phyloP scores from a whole-genome alignment of 2,797 vertebrate species.

The Naso thynnoides region DNA sequence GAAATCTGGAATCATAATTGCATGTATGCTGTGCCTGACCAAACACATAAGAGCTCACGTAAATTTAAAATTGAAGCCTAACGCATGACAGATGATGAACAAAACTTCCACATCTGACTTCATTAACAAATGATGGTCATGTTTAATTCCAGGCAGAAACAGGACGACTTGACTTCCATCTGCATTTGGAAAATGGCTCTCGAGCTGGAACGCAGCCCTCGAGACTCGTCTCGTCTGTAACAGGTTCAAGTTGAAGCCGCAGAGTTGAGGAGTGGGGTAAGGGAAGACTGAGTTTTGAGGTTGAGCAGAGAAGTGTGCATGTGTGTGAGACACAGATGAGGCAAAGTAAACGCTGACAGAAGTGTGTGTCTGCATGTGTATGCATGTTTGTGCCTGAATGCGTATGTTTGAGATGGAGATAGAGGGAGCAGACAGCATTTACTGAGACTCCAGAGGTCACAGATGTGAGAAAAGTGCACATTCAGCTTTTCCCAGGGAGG shows the following conservation, averaged over 20 bases:
- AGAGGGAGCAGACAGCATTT: conserved; percentile 50
- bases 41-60: conserved; percentile 69
- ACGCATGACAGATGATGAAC: conserved; percentile 64
- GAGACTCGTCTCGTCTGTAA: conserved; percentile 55
- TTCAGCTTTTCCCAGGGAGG: conserved; percentile 70
- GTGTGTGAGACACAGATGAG: not conserved
- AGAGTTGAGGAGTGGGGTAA: conserved; percentile 37
- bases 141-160: conserved; percentile 41
- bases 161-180: conserved; percentile 19
- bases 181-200: conserved; percentile 42
- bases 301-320: conserved; percentile 23
- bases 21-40: conserved; percentile 74
- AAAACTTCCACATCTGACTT: conserved; percentile 56
- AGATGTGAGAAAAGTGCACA: conserved; percentile 67
- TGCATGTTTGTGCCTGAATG: not conserved
- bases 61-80: conserved; percentile 61
- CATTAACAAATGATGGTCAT: conserved; percentile 55
- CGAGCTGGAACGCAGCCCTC: conserved; percentile 37
- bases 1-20: conserved; percentile 70
- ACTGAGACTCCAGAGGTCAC: conserved; percentile 52
- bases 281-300: conserved; percentile 23
- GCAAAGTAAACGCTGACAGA: not conserved
- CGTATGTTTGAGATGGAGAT: conserved; percentile 40
- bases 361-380: conserved; percentile 3
- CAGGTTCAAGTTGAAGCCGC: conserved; percentile 68